Evolutionary conservation across 2,797 vertebrate species (phyloP).

Genomic region (Sebastes hopkinsi): DNA sequence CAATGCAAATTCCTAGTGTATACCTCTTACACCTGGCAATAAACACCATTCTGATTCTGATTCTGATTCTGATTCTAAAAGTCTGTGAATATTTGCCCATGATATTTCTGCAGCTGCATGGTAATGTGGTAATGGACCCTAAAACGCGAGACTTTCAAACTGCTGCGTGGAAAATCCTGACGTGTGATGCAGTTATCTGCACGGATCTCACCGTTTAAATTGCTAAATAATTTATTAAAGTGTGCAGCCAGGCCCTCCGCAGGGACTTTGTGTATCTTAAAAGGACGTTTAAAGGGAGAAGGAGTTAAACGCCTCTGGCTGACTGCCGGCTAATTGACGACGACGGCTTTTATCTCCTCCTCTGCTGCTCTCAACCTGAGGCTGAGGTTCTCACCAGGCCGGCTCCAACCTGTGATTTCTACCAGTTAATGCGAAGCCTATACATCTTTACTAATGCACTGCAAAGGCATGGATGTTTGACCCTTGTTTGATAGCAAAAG

Average conservation of each 20-base stretch:
- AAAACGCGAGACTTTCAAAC: slow-evolving; percentile 44
- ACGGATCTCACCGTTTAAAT: slow-evolving; percentile 80
- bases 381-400: slow-evolving; percentile 55
- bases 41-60: too few relatives aligned
- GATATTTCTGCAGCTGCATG: slow-evolving; percentile 42
- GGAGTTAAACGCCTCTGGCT: slow-evolving; percentile 81
- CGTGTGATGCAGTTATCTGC: slow-evolving; percentile 71
- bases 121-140: slow-evolving; percentile 28
- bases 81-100: background rate
- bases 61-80: background rate
- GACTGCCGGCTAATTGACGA: slow-evolving; percentile 81
- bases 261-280: slow-evolving; percentile 81
- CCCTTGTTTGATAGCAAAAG: slow-evolving; percentile 58
- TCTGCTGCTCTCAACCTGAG: slow-evolving; percentile 70
- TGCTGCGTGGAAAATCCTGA: slow-evolving; percentile 60
- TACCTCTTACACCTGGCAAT: too few relatives aligned
- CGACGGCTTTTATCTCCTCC: slow-evolving; percentile 77
- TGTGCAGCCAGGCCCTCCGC: slow-evolving; percentile 77
- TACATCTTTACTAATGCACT: slow-evolving; percentile 28
- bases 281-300: slow-evolving; percentile 82
- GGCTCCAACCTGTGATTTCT: slow-evolving; percentile 62
- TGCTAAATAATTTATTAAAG: slow-evolving; percentile 86
- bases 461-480: slow-evolving; percentile 48
- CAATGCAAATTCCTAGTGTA: too few relatives aligned
- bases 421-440: slow-evolving; percentile 44